phyloP scores from a whole-genome alignment of 1,140 invertebrate species.

The Paracyclopina nana region DNA sequence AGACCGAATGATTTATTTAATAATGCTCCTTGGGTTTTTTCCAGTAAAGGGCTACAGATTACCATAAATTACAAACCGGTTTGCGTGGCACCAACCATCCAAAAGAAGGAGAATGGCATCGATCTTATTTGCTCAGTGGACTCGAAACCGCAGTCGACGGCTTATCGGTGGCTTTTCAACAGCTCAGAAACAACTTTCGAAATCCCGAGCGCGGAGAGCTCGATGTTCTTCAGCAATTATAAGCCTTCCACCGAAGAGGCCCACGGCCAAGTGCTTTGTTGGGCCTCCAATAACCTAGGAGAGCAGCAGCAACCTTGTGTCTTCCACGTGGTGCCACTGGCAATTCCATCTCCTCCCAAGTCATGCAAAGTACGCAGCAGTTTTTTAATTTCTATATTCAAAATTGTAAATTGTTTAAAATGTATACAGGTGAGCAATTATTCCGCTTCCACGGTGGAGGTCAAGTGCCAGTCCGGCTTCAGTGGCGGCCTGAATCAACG shows the following conservation, averaged over 20 bases:
- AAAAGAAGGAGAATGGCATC: constrained; percentile 3
- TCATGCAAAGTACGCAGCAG: constrained; percentile 19
- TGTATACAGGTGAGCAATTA: constrained; percentile 9
- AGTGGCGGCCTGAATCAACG: constrained; percentile 59
- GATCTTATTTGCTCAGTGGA: constrained; percentile 17
- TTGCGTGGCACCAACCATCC: constrained; percentile 2
- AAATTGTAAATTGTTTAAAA: neutral
- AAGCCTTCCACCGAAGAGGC: neutral
- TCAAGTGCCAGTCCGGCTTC: constrained; percentile 52
- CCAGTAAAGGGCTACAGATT: neutral
- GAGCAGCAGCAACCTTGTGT: constrained; percentile 42
- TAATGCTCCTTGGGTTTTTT: no score
- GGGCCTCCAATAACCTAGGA: constrained; percentile 50
- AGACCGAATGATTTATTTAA: no score
- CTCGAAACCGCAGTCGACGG: constrained; percentile 14
- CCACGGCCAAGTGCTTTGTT: constrained; percentile 44
- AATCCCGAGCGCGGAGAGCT: constrained; percentile 12
- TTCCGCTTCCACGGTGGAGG: constrained; percentile 30
- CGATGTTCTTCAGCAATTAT: constrained; percentile 15
- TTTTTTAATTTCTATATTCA: constrained; percentile 5
- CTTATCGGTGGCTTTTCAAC: constrained; percentile 20
- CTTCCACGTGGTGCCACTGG: constrained; percentile 47
- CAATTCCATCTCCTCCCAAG: constrained; percentile 22
- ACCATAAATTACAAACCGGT: constrained; percentile 13
- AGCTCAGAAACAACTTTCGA: constrained; percentile 18